Conservation (phyloP, 2,888 invertebrate genomes). For the Dyspetes luteomarginatus region DNA sequence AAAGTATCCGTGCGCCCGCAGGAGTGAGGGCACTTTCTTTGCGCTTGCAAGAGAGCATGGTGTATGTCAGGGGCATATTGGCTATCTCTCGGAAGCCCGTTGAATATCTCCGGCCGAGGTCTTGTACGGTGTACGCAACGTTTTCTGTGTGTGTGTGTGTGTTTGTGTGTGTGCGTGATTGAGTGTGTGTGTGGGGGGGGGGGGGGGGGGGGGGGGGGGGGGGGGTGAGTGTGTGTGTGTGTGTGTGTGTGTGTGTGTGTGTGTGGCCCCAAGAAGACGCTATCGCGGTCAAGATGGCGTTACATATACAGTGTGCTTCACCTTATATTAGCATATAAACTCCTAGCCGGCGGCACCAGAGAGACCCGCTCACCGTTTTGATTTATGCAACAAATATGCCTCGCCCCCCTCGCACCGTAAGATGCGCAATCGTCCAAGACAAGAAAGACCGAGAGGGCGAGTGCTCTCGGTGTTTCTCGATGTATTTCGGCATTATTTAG, state of each 20-base stretch:
- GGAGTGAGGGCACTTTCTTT: constrained; percentile 69
- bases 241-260: not conserved
- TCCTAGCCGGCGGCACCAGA: constrained; percentile 78
- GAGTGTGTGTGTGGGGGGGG: not conserved
- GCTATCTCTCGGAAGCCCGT: constrained; percentile 74
- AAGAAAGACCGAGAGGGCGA: constrained; percentile 42
- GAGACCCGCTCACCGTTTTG: constrained; percentile 76
- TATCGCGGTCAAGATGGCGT: constrained; percentile 79
- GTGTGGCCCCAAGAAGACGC: constrained; percentile 65
- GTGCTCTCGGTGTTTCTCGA: constrained; percentile 20
- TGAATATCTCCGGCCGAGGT: constrained; percentile 74
- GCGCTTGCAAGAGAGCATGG: constrained; percentile 56
- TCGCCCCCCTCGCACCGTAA: constrained; percentile 72
- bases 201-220: too few relatives aligned
- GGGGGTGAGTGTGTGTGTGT: not conserved
- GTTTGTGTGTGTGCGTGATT: too few relatives aligned
- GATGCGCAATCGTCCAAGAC: constrained; percentile 58
- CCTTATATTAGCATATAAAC: constrained; percentile 82
- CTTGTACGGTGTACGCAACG: constrained; percentile 3
- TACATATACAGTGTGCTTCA: constrained; percentile 77
- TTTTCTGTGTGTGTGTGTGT: constrained; percentile 1
- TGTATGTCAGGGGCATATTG: constrained; percentile 75
- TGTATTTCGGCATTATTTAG: constrained; percentile 25
- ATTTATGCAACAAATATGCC: constrained; percentile 83
- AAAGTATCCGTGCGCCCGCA: constrained; percentile 62